Evolutionary conservation across 2,888 invertebrate genomes (phyloP).

Genomic region (Anthrax anthrax): DNA sequence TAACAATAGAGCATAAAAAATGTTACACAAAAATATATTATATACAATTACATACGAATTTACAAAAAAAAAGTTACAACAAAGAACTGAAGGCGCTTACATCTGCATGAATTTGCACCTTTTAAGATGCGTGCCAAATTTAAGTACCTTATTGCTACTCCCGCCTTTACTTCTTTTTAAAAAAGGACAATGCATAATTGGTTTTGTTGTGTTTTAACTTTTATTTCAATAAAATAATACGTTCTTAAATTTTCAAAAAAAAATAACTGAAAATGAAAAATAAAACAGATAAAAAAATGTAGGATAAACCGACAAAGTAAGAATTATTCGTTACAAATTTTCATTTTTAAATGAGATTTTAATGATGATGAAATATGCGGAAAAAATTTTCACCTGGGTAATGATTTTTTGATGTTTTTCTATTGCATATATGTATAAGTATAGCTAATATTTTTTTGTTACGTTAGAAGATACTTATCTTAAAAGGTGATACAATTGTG

Average conservation of each 20-base stretch:
- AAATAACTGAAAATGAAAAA: too few species aligned
- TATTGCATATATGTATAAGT: too few species aligned
- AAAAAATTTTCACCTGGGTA: not conserved
- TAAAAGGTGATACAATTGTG: too few species aligned
- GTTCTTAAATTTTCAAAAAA: too few species aligned
- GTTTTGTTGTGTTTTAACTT: too few species aligned
- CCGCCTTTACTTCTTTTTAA: not conserved
- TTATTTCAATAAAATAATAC: not conserved
- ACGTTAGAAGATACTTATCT: too few species aligned
- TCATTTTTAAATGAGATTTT: not conserved
- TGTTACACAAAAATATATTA: not conserved
- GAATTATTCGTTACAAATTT: not conserved
- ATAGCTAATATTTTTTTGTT: too few species aligned
- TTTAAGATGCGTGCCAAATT: constrained; percentile 3
- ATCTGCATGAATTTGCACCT: constrained; percentile 11
- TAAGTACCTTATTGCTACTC: not conserved
- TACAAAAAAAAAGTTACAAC: too few species aligned
- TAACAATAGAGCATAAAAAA: not conserved
- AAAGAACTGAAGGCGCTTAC: constrained; percentile 5
- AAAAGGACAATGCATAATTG: not conserved
- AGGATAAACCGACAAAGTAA: not conserved
- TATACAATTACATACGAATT: not conserved
- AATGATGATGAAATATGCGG: not conserved
- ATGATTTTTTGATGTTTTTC: not conserved
- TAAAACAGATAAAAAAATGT: too few species aligned